Percentiles rank a stretch among this genome's conserved stretches.
These are phyloP conservation scores for Agapornis roseicollis DNA, from an alignment of 2,113 vertebrate genomes.

Conservation along the genomic window DNA sequence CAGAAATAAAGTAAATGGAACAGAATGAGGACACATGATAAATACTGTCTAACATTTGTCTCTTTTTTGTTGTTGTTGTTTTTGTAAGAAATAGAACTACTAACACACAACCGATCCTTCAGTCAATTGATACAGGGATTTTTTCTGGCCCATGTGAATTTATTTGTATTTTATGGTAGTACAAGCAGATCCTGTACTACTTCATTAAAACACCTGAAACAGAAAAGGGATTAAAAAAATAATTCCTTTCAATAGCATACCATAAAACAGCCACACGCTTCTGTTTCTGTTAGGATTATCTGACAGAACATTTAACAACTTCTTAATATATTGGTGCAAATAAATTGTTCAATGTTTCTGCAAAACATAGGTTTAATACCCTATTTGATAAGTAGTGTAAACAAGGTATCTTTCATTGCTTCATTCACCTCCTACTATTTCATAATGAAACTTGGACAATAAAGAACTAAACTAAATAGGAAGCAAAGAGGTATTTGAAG, in stretches of 20 bases:
- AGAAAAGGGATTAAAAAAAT: not conserved
- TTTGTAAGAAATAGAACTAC: not conserved
- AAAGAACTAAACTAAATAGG: not conserved
- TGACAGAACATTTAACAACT: not conserved
- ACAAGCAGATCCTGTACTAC: not conserved
- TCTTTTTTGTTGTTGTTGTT: too few species aligned
- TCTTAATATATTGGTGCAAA: not conserved
- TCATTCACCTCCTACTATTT: not conserved
- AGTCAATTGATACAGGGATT: not conserved
- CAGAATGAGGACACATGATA: conserved; percentile 50
- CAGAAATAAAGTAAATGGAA: conserved; percentile 54
- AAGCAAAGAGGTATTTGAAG: not conserved
- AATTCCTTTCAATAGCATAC: not conserved
- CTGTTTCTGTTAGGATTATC: not conserved
- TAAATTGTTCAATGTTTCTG: not conserved
- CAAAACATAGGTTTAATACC: not conserved
- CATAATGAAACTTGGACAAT: not conserved
- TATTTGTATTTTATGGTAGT: not conserved
- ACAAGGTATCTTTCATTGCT: not conserved
- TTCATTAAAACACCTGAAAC: not conserved
- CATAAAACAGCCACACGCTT: not conserved
- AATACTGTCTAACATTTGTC: not conserved
- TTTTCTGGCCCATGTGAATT: not conserved
- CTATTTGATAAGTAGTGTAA: not conserved
- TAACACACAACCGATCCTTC: not conserved